Conservation (phyloP, 2,113 vertebrate genomes). For the Sus scrofa region DNA sequence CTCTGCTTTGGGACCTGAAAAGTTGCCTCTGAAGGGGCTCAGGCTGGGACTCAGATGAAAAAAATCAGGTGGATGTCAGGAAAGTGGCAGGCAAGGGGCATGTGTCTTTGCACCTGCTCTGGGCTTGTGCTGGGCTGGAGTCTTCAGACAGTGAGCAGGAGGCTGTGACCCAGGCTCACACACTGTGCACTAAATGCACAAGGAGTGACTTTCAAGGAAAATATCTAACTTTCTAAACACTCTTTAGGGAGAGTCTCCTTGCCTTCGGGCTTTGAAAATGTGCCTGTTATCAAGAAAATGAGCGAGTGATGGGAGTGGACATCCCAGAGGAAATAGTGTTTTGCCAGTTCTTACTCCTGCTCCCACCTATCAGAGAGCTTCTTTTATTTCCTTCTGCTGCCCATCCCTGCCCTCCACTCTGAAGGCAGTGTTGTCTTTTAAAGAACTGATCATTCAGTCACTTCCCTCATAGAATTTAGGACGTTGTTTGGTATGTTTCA, state of each 20-base stretch:
- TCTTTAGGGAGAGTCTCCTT: constrained; percentile 35
- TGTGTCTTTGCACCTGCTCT: neutral
- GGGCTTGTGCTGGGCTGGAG: neutral
- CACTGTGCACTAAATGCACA: neutral
- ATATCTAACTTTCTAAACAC: neutral
- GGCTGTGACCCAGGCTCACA: neutral
- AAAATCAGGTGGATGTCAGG: neutral
- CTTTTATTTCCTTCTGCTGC: constrained; percentile 26
- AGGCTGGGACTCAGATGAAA: neutral
- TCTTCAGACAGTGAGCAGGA: neutral
- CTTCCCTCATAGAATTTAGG: constrained; percentile 21
- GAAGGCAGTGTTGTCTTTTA: constrained; percentile 43
- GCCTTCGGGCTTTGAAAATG: constrained; percentile 50
- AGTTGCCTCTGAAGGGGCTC: neutral
- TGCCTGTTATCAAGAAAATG: constrained; percentile 5
- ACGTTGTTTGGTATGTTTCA: constrained; percentile 8
- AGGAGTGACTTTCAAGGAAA: constrained; percentile 16
- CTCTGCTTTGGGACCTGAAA: neutral
- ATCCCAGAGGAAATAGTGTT: neutral
- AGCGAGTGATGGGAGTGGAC: neutral
- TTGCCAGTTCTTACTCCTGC: neutral
- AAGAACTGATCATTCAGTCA: neutral
- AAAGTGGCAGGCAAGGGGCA: neutral
- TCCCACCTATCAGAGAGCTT: neutral
- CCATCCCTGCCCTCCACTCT: neutral